A percentile compares a stretch with the other conserved stretches of the same genome.
Conservation (phyloP, 1,140 invertebrate species). For the Phenacoccus solenopsis region DNA sequence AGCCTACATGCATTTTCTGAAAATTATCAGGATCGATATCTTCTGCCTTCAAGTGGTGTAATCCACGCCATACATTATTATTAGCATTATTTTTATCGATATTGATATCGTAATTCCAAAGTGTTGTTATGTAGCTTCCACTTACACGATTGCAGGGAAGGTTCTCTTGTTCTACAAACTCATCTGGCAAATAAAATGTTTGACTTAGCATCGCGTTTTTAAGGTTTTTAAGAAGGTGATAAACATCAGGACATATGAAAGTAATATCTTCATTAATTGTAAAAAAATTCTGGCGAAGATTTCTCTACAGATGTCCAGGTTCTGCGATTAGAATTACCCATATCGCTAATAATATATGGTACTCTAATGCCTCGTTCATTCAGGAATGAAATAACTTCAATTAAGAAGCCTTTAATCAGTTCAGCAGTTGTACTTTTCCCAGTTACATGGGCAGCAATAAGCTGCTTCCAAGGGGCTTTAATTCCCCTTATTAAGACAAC, state of each 20-base stretch:
- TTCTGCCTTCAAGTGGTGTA: not conserved
- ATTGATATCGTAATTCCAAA: constrained; percentile 6
- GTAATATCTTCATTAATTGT: not conserved
- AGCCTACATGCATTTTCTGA: constrained; percentile 19
- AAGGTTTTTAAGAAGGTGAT: constrained; percentile 17
- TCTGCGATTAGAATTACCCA: constrained; percentile 4
- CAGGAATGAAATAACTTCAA: not conserved
- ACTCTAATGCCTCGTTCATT: not conserved
- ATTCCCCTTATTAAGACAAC: constrained; percentile 12
- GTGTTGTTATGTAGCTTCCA: not conserved
- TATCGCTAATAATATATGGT: constrained; percentile 1
- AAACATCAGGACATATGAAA: constrained; percentile 14
- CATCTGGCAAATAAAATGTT: not conserved
- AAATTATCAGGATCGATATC: not conserved
- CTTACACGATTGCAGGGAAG: not conserved
- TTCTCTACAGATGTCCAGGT: not conserved
- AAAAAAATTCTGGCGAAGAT: not conserved
- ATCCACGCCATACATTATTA: not conserved
- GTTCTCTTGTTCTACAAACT: not conserved
- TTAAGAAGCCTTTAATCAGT: not conserved
- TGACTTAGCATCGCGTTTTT: not conserved
- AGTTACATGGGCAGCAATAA: constrained; percentile 10
- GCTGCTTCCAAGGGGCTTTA: constrained; percentile 17
- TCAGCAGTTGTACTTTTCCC: not conserved
- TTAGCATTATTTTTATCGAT: no score